Conservation (phyloP, 2,888 invertebrate genomes). For the Camponotus fellah region DNA sequence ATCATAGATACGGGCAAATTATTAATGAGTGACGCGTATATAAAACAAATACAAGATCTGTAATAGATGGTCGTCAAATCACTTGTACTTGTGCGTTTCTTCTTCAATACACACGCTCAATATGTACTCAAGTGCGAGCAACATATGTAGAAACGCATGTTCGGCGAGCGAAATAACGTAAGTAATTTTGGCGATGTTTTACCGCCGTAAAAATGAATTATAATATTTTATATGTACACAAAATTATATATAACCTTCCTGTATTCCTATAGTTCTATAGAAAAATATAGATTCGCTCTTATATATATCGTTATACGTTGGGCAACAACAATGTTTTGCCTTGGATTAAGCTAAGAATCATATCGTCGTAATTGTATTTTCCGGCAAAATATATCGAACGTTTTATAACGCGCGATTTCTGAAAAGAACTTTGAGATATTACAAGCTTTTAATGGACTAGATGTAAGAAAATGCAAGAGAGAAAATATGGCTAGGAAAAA, state of each 20-base stretch:
- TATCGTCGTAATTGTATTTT: not conserved
- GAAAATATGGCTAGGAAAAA: slow-evolving; percentile 14
- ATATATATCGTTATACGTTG: not conserved
- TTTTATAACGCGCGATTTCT: slow-evolving; percentile 9
- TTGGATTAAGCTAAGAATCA: not conserved
- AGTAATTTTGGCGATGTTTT: not conserved
- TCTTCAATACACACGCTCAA: not conserved
- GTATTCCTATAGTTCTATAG: not conserved
- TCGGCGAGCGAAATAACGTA: not conserved
- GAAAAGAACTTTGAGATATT: not conserved
- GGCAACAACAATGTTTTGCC: not conserved
- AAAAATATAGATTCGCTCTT: not conserved
- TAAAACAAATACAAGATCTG: not conserved
- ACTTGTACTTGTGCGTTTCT: not conserved
- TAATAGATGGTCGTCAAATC: not conserved
- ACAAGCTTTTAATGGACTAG: not conserved
- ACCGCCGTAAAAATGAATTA: not conserved
- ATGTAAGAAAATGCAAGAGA: not conserved
- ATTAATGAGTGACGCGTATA: not conserved
- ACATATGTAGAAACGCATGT: not conserved
- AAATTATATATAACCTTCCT: not conserved
- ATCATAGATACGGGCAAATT: not conserved
- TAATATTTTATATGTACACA: not conserved
- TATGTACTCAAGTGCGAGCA: not conserved
- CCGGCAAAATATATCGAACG: not conserved